Base-by-base conservation (phyloP, 1,140 invertebrate genomes). In the Atopsyche davidsoni region DNA sequence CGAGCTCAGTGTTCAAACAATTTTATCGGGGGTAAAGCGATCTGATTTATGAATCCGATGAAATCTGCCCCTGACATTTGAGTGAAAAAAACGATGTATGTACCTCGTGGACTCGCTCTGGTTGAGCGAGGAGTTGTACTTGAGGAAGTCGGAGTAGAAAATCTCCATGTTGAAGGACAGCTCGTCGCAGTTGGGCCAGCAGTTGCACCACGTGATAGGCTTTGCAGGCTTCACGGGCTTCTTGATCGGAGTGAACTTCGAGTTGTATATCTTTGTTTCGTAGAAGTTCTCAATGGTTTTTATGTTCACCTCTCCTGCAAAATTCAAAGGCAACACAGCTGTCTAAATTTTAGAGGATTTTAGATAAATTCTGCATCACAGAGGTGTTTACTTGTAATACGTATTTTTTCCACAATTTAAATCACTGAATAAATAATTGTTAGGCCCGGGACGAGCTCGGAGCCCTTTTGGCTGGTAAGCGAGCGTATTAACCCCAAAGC, bases 161-260 rank as follows among this genome's bases (percentile, higher is more conserved):
- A 70, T 65, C 32, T 70, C 65, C 18, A 62, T 62, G 43, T 60
- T 61, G 46, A 69, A 73, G 7, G 65, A 53, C 7, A 73, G 56
- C 32, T 69, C 64, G 38, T 70, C 67, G 52, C 70, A 73, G 4
- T 63, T 60, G 0, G 69, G 67, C 17, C 65, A 68, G 53, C 70
- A 73, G 17, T 43, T 24, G 28, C 54, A 56, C 31, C 35, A 41
- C 1, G 13, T 39, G 13, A 16, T 11, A 3, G 16, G 7, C 4
- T 11, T 4, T 17, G 7, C 2, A 17, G 36, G 16, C 11, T 39
- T n/a, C n/a, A n/a, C n/a, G 36, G 36, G 4, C 17, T 16, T 3
- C 19, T 4, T 6, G n/a, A n/a, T 6, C 6, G 24, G 24, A 28
- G 24, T 6, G 24, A n/a, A 7, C 6, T 28, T n/a, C n/a, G 24